These are phyloP conservation scores for Alces alces DNA, from an alignment of 2,113 vertebrate genomes.

Conservation along the genomic window DNA sequence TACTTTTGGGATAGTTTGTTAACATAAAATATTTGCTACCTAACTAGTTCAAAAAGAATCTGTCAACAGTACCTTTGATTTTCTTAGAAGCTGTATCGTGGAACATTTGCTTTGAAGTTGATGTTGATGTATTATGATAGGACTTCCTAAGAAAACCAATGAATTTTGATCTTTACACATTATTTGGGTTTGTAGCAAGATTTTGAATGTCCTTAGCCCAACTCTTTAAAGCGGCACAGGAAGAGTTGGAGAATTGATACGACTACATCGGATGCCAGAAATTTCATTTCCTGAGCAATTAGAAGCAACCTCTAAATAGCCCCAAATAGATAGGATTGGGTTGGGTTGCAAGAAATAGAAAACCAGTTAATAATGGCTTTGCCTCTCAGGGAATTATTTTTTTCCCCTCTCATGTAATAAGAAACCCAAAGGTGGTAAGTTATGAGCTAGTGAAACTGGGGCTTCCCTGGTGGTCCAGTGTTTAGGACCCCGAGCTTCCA, in stretches of 20 bases:
- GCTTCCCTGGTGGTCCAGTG: not conserved
- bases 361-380: not conserved
- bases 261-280: not conserved
- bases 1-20: not conserved
- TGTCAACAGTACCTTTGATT: constrained; percentile 49
- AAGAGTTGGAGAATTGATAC: not conserved
- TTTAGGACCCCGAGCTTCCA: not conserved
- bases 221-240: not conserved
- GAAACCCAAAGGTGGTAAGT: not conserved
- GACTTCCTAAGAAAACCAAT: not conserved
- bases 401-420: not conserved
- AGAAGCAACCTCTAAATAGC: not conserved
- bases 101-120: constrained; percentile 39
- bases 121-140: not conserved
- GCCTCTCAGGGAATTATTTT: not conserved
- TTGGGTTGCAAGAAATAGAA: not conserved
- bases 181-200: not conserved
- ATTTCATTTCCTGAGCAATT: not conserved
- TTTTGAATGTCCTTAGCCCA: not conserved
- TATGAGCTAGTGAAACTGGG: not conserved
- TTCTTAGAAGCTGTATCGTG: constrained; percentile 5
- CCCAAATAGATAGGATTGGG: not conserved
- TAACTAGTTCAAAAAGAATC: constrained; percentile 5
- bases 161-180: constrained; percentile 18
- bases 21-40: not conserved